Conservation (phyloP, 1,140 invertebrate genomes). For the Heterodera carotae region DNA sequence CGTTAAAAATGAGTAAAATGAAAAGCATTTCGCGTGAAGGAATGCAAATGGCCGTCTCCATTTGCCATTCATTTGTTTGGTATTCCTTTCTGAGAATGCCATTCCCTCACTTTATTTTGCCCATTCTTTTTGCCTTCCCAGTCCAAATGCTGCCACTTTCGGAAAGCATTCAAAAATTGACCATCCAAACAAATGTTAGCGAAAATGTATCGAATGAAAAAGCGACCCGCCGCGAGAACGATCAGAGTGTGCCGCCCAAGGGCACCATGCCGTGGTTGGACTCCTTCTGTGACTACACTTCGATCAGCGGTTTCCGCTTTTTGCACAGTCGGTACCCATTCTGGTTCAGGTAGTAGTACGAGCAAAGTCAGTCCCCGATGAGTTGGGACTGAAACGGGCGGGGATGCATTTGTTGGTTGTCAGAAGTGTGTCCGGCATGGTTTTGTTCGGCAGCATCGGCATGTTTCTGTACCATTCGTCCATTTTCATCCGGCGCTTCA, state of each 20-base stretch:
- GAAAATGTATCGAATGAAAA: not conserved
- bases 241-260: too few species aligned
- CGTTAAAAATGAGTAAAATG: too few species aligned
- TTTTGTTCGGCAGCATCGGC: conserved; percentile 37
- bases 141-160: not conserved
- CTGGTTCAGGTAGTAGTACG: conserved; percentile 41
- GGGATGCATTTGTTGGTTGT: too few species aligned
- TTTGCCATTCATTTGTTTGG: too few species aligned
- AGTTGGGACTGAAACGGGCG: too few species aligned
- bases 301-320: conserved; percentile 48
- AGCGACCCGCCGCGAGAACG: too few species aligned
- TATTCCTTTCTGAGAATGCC: too few species aligned
- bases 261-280: conserved; percentile 15
- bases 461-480: conserved; percentile 46
- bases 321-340: conserved; percentile 44
- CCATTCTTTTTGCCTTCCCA: not conserved
- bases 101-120: not conserved
- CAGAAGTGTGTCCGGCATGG: conserved; percentile 40
- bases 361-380: conserved; percentile 4
- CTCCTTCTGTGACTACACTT: conserved; percentile 46
- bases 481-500: conserved; percentile 35
- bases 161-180: not conserved
- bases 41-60: too few species aligned
- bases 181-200: not conserved
- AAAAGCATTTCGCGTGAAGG: not conserved